These are phyloP conservation scores for Tolypeutes matacus DNA, from an alignment of 2,797 vertebrate species.

Conservation along the genomic window DNA sequence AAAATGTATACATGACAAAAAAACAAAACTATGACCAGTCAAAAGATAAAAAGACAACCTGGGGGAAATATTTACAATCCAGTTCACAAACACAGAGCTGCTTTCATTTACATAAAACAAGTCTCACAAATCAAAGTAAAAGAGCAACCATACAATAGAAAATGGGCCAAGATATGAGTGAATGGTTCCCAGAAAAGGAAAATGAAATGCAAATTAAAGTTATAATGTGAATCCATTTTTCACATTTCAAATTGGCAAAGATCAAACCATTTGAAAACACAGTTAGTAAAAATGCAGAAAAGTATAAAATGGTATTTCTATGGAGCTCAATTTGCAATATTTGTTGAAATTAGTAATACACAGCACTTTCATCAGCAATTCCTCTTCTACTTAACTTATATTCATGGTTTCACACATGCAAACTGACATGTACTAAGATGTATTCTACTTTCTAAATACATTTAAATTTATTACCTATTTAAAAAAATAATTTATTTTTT, in stretches of 20 bases:
- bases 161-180: not conserved
- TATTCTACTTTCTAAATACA: not conserved
- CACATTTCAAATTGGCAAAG: conserved; percentile 8
- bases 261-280: conserved; percentile 37
- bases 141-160: conserved; percentile 11
- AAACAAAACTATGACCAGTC: not conserved
- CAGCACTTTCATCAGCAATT: not conserved
- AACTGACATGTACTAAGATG: not conserved
- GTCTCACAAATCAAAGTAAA: conserved; percentile 42
- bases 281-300: not conserved
- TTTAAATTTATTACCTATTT: not conserved
- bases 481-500: conserved; percentile 14
- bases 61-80: conserved; percentile 6
- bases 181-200: conserved; percentile 10
- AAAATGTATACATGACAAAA: not conserved
- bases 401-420: not conserved
- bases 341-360: conserved; percentile 47
- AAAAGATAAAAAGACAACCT: conserved; percentile 6
- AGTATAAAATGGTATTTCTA: conserved; percentile 26
- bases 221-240: not conserved
- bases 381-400: not conserved
- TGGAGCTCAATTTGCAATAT: not conserved
- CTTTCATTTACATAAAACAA: not conserved
- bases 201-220: conserved; percentile 49
- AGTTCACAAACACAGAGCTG: not conserved